phyloP scores from a whole-genome alignment of 2,797 vertebrate genomes.

The Manis pentadactyla region DNA sequence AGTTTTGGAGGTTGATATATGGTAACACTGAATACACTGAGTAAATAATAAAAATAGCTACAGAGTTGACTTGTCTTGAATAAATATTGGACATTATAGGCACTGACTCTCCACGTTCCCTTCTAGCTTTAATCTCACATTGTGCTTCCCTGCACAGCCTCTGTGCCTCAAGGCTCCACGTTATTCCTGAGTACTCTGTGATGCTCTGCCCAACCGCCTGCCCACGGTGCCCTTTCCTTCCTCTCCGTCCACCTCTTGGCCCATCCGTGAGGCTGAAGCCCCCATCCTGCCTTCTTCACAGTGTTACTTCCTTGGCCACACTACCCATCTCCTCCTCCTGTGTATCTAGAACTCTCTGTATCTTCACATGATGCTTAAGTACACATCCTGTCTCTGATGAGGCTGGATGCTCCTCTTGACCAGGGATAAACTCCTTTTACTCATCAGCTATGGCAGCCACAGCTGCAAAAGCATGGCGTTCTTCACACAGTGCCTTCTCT shows the following conservation, averaged over 20 bases:
- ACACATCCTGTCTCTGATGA: slow-evolving; percentile 11
- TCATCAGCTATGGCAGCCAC: background rate
- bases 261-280: background rate
- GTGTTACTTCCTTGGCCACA: background rate
- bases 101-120: background rate
- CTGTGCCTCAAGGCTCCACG: background rate
- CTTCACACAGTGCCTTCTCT: background rate
- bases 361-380: slow-evolving; percentile 2
- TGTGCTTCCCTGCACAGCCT: background rate
- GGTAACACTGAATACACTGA: background rate
- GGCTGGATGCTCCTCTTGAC: background rate
- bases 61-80: background rate
- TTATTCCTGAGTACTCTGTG: background rate
- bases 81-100: background rate
- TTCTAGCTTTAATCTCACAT: background rate
- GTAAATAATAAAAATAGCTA: background rate
- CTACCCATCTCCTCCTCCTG: background rate
- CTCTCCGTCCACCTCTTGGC: background rate
- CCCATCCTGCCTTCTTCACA: background rate
- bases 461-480: background rate
- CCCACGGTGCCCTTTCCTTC: background rate
- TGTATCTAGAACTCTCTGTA: background rate
- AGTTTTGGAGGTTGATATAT: background rate
- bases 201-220: background rate
- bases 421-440: background rate